A percentile compares a stretch with the other conserved stretches of the same genome.
These are phyloP conservation scores for Acanthurus lineatus DNA, from an alignment of 2,797 vertebrate genomes.

Conservation along the genomic window DNA sequence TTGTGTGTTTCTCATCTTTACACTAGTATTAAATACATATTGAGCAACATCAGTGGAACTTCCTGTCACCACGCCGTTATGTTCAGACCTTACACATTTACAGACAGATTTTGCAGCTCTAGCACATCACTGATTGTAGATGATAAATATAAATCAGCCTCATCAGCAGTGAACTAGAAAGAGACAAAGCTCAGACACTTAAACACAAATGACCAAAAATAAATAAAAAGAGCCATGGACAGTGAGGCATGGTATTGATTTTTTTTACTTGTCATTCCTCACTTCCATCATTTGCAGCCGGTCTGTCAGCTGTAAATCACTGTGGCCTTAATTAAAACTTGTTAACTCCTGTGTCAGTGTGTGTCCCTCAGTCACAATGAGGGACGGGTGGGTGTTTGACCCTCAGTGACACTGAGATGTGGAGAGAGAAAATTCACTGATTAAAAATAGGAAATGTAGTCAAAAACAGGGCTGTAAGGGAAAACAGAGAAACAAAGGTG, in stretches of 20 bases:
- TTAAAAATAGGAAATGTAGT: conserved; percentile 29
- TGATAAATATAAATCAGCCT: too few relatives aligned
- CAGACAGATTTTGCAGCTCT: too few relatives aligned
- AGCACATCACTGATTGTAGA: too few relatives aligned
- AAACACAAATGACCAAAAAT: too few relatives aligned
- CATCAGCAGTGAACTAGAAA: too few relatives aligned
- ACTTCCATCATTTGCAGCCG: conserved; percentile 34
- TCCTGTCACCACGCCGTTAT: too few relatives aligned
- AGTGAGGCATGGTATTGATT: conserved; percentile 11
- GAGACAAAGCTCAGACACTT: too few relatives aligned
- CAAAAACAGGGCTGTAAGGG: conserved; percentile 7
- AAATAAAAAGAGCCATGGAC: too few relatives aligned
- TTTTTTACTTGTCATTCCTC: conserved; percentile 17
- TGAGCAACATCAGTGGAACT: too few relatives aligned
- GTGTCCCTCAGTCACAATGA: conserved; percentile 42
- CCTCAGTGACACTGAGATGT: conserved; percentile 39
- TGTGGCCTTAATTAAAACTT: conserved; percentile 63
- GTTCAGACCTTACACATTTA: too few relatives aligned
- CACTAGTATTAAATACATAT: too few relatives aligned
- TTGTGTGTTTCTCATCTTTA: too few relatives aligned
- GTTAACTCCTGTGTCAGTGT: conserved; percentile 29
- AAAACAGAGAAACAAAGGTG: conserved; percentile 31
- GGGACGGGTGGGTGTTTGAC: conserved; percentile 42
- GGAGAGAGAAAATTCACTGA: conserved; percentile 9
- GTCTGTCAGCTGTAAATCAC: conserved; percentile 44